Evolutionary conservation across 2,113 vertebrate species (phyloP).

Genomic region (Arizona elegans): DNA sequence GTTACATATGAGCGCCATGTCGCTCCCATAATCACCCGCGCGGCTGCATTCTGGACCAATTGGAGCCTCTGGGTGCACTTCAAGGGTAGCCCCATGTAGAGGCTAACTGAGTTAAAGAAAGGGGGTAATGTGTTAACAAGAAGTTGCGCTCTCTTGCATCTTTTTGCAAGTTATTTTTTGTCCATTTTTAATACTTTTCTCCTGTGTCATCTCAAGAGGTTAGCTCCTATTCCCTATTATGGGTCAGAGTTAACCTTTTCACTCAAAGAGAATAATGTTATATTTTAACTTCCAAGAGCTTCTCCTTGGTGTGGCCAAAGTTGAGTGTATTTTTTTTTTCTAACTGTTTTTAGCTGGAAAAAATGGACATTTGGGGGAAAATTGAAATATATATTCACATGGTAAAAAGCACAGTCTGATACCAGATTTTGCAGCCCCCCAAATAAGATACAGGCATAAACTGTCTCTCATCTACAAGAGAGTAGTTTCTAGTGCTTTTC

Average conservation of each 20-base stretch:
- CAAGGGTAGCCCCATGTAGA: too few species aligned
- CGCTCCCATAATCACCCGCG: too few species aligned
- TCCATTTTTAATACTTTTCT: not conserved
- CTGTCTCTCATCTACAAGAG: not conserved
- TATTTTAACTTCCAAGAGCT: not conserved
- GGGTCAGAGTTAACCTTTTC: not conserved
- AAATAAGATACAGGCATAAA: not conserved
- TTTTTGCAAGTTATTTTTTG: not conserved
- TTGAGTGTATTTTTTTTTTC: not conserved
- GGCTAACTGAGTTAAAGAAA: not conserved
- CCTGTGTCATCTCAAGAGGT: not conserved
- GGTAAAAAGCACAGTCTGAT: not conserved
- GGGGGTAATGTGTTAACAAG: not conserved
- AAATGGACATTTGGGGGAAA: not conserved
- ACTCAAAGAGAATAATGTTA: not conserved
- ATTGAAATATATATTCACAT: not conserved
- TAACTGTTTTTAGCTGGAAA: not conserved
- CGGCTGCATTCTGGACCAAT: too few species aligned
- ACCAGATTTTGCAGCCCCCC: not conserved
- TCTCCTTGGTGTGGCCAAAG: not conserved
- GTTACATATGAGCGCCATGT: too few species aligned
- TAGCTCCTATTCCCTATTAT: not conserved
- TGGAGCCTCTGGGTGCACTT: too few species aligned
- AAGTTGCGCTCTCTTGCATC: not conserved
- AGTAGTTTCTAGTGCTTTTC: not conserved